Base-by-base conservation (phyloP, 2,113 vertebrate genomes). In the Mesoclemmys tuberculata region DNA sequence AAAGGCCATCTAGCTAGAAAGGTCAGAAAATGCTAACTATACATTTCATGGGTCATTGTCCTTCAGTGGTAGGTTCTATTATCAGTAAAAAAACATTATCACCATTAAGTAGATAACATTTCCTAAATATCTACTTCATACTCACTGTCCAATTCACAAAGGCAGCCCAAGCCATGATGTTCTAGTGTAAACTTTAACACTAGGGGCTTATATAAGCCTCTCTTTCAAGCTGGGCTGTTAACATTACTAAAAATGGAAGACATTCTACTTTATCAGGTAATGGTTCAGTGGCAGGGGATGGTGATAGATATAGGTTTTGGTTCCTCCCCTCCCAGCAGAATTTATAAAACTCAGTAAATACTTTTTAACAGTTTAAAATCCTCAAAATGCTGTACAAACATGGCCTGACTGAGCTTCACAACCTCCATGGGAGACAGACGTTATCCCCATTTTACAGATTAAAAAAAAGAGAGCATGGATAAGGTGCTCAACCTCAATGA, bases 1-100 rank as follows among this genome's bases (percentile, higher is more conserved):
- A 92, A 94, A 93, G 58, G 29, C 74, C 89, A 64, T 89, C 95
- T 80, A 93, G 83, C 84, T 86, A 95, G 58, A 64, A 94, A 95
- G 82, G 87, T 96, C 93, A 86, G 52, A 95, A 92, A 93, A 95
- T 94, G 82, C 55, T 92, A 92, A 88, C 80, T 78, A 56, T 84
- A 78, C 71, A 94, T 96, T 94, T 94, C 38, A 31, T 35, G 90
- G 94, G 85, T 94, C 93, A 89, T 64, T 90, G 56, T 64, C 22
- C 95, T 90, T 93, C 80, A 80, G 27, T 58, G 82, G 52, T 85
- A 85, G 61, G 90, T 96, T 56, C 46, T 46, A 93, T 61, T 96
- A 85, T 18, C 41, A 85, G 55, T 12, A 90, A 95, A 64, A 95
- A 64, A 93, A 52, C 81, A 27, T 94, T 95, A 87, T 35, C n/a